A percentile compares a stretch with the other conserved stretches of the same genome.
phyloP scores from a whole-genome alignment of 2,113 vertebrate genomes.

The Plecturocebus donacophilus region DNA sequence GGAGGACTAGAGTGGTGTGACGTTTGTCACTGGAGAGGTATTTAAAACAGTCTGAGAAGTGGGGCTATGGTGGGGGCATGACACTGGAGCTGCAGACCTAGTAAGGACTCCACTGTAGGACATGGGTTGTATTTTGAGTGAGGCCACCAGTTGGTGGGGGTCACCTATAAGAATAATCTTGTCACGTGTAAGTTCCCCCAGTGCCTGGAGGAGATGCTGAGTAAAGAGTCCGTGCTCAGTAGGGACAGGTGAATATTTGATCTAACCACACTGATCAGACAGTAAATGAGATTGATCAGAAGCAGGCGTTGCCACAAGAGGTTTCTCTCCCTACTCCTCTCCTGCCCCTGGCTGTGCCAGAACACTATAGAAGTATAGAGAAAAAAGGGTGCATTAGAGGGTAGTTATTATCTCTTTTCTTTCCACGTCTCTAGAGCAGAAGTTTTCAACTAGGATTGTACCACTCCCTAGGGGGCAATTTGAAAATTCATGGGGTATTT shows the following conservation, averaged over 20 bases:
- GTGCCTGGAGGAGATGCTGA: neutral
- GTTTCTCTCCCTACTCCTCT: too few species aligned
- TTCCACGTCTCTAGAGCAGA: neutral
- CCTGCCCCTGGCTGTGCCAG: neutral
- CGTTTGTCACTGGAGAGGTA: neutral
- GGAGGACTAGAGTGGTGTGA: too few species aligned
- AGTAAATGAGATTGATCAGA: neutral
- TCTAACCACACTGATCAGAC: neutral
- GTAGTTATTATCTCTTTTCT: neutral
- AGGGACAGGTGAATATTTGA: neutral
- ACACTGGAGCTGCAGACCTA: neutral
- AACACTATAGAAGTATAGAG: too few species aligned
- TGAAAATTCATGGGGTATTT: neutral
- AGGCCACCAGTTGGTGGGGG: neutral
- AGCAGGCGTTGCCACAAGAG: neutral
- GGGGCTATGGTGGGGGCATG: neutral
- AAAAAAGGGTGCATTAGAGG: neutral
- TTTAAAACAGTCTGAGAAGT: neutral
- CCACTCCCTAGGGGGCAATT: neutral
- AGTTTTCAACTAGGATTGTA: neutral
- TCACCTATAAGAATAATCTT: neutral
- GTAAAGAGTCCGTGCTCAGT: neutral
- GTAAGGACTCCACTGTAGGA: neutral
- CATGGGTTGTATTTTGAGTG: neutral
- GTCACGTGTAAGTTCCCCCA: neutral